Evolutionary conservation across 2,888 invertebrate species (phyloP), one percentile per base, ranked within the genome.

Genomic region (Lasioglossum leucozonium): DNA sequence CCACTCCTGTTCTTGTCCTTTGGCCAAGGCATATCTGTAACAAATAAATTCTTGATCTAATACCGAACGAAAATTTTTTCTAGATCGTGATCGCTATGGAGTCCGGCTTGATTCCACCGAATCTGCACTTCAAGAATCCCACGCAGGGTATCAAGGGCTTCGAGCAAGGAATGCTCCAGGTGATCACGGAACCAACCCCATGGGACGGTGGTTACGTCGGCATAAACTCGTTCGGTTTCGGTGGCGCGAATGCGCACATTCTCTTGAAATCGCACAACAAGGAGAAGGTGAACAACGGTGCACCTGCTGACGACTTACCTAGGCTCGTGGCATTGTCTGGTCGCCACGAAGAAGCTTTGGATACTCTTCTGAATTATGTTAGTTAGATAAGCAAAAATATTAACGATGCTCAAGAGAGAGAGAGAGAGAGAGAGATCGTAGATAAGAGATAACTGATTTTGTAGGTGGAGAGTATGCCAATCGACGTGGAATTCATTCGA

Each of bases 201-300:
- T 97, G 98, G 96, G 95, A 96, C 51, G 97, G 97, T 47, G 98
- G 98, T 34, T 89, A 92, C 65, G 97, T 97, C 40, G 99, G 97
- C 5, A 96, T 99, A 40, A 99, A 98, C 95, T 98, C 98, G 16
- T 99, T 99, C 94, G 99, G 99, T 0, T 99, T 99, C 93, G 99
- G 99, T 44, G 99, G 99, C 0, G 97, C 97, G 5, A 98, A 98
- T 92, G 97, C 97, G 72, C 98, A 98, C 91, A 95, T 96, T 44
- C 93, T 98, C 67, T 93, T 98, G 13, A 96, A 96, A 93, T 96
- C 97, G 72, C 95, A 96, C 80, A 92, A 95, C 0, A 96, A 96
- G 86, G 96, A 92, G 47, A 97, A 97, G 95, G 94, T 96, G 0
- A 97, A 97, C 93, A 95, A 96, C 1, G 96, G 96, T 22, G 92